A percentile compares a stretch with the other conserved stretches of the same genome.
Conservation (phyloP, 2,113 vertebrate species). For the rat (Rattus norvegicus) region GRCr8 NC_086032.1:54508001-54508500, state of each 20-base stretch:
- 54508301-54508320: neutral
- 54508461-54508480: slow-evolving; percentile 65
- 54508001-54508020: neutral
- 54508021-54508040: neutral
- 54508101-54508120: neutral
- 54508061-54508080: neutral
- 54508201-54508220: neutral
- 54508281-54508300: slow-evolving; percentile 9
- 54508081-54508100: neutral
- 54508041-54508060: neutral
- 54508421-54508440: slow-evolving; percentile 64
- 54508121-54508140: neutral
- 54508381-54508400: slow-evolving; percentile 53
- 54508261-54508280: neutral
- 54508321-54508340: slow-evolving; percentile 62
- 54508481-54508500: slow-evolving; percentile 50
- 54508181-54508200: slow-evolving; percentile 7
- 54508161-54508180: slow-evolving; percentile 2
- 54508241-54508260: neutral
- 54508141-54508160: neutral
- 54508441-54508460: slow-evolving; percentile 73
- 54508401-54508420: slow-evolving; percentile 51
- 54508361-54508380: slow-evolving; percentile 72
- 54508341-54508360: slow-evolving; percentile 58
- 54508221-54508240: neutral